Evolutionary conservation across 2,888 invertebrate genomes (phyloP), one percentile per base, ranked within the genome.

Genomic region (Pristionchus fissidentatus): DNA sequence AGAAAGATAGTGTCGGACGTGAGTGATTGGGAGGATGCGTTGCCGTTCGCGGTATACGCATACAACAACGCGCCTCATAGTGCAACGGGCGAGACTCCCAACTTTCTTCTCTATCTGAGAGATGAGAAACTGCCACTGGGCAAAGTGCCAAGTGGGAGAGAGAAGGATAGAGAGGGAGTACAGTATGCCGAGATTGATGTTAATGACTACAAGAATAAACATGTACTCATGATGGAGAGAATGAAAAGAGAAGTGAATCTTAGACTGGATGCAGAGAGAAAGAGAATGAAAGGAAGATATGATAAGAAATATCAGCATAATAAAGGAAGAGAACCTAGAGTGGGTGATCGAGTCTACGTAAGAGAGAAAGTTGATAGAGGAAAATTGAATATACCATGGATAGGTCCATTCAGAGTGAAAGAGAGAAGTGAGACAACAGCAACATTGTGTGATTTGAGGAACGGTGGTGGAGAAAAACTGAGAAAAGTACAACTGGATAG

Each of bases 21-120:
- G 0, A 43, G 15, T 22, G 82, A 82, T 41, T 88, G 88, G 88
- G 86, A 86, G 55, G 52, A 84, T 43, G 52, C 57, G 38, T 35
- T 88, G n/a, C 85, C 85, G 22, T 85, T 60, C 35, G 84, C 78
- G 1, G 62, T 86, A 26, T 88, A 79, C 32, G 86, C 88, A 7
- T 88, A 88, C 49, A 88, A 88, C 52, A 46, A 32, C 22, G 35
- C 77, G 13, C 46, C 49, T 8, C 87, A 88, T 46, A 35, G 46
- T 15, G 19, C 84, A 3, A 87, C 86, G 26, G 86, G 85, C 3
- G 85, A 86, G 41, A 52, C 78, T 19, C 87, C 87, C 3, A 35
- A 73, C 43, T 85, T 83, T 66, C 41, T 86, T 26, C 43, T 85
- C 73, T 78, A 84, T 49, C 85, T 85, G 1, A 81, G 84, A 43